These are phyloP conservation scores for Adelognathus sp. DNA, from an alignment of 2,888 invertebrate genomes.

Conservation along the genomic window DNA sequence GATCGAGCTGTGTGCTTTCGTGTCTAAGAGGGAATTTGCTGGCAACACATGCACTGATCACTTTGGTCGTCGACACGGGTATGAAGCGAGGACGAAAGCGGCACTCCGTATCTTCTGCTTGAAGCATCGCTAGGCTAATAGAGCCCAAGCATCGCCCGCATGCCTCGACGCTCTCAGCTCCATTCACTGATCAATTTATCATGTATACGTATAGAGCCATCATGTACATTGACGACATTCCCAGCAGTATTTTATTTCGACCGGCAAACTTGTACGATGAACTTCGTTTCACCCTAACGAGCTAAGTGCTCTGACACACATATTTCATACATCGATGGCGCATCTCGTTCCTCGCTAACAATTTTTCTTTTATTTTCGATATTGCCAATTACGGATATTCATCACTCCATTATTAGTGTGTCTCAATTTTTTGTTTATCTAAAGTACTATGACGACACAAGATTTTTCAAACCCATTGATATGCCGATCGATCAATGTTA, in stretches of 20 bases:
- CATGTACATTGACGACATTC: background rate
- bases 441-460: too few relatives aligned
- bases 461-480: too few relatives aligned
- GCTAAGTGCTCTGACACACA: background rate
- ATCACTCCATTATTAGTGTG: too few relatives aligned
- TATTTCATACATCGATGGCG: too few relatives aligned
- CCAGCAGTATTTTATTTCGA: constrained; percentile 4
- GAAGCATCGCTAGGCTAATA: constrained; percentile 69
- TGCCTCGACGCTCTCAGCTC: constrained; percentile 63
- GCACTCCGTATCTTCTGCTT: constrained; percentile 58
- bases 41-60: background rate
- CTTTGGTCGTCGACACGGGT: background rate
- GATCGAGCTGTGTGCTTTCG: background rate
- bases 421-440: too few relatives aligned
- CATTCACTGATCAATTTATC: constrained; percentile 72
- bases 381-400: too few relatives aligned
- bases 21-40: background rate
- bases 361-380: too few relatives aligned
- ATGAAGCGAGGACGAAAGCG: constrained; percentile 29
- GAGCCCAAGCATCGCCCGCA: constrained; percentile 70
- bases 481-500: too few relatives aligned
- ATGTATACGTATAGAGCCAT: constrained; percentile 39
- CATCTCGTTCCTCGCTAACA: too few relatives aligned
- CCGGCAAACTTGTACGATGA: background rate
- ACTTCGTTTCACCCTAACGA: background rate